Conservation (phyloP, 2,113 vertebrate genomes). For the Heteronetta atricapilla region DNA sequence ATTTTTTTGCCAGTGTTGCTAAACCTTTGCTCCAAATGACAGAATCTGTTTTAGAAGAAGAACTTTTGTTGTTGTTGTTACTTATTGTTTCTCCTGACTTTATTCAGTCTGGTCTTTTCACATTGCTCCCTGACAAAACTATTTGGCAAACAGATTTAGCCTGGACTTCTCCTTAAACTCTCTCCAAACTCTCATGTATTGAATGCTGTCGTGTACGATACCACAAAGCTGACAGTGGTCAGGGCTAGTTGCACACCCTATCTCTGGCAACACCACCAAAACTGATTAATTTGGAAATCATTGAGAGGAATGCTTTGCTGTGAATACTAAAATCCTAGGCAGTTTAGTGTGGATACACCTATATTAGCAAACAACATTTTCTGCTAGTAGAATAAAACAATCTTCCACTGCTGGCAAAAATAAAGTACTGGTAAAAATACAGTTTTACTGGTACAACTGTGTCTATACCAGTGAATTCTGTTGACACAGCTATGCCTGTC, state of each 20-base stretch:
- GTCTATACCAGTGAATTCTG: constrained; percentile 19
- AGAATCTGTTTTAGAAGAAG: constrained; percentile 19
- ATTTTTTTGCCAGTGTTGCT: constrained; percentile 50
- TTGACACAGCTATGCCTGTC: not conserved
- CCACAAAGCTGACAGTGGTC: constrained; percentile 5
- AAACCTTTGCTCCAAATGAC: constrained; percentile 37
- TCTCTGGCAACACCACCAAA: constrained; percentile 7
- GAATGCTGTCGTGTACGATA: not conserved
- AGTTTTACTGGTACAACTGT: not conserved
- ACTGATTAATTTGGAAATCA: constrained; percentile 22
- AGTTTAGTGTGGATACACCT: not conserved
- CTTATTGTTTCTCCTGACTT: not conserved
- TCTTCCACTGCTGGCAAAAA: not conserved
- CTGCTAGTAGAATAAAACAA: not conserved
- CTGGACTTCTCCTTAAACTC: not conserved
- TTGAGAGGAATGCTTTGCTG: not conserved
- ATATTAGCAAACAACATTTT: not conserved
- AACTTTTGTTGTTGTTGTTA: not conserved
- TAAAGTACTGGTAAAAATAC: constrained; percentile 34
- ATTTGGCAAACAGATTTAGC: constrained; percentile 8
- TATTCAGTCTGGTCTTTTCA: not conserved
- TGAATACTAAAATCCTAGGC: constrained; percentile 23
- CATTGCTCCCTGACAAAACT: constrained; percentile 7
- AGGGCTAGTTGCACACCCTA: not conserved
- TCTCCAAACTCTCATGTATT: not conserved